Percentiles rank a stretch among this genome's conserved stretches.
These are phyloP conservation scores for Meandrusa payeni DNA, from an alignment of 2,888 invertebrate species.

Conservation along the genomic window DNA sequence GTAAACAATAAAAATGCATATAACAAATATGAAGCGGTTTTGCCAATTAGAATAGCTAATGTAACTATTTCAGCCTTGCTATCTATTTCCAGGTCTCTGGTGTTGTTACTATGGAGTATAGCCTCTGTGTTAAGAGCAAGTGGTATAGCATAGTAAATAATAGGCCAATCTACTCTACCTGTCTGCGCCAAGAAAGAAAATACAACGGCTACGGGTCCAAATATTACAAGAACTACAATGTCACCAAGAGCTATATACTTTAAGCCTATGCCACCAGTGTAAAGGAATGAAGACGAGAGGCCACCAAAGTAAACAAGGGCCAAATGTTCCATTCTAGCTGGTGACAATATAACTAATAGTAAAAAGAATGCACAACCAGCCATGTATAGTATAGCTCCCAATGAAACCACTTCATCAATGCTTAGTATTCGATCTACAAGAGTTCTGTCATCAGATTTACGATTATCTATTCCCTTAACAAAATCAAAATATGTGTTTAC, in stretches of 20 bases:
- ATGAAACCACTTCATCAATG: constrained; percentile 87
- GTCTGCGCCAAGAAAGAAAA: constrained; percentile 97
- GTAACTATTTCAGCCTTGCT: constrained; percentile 95
- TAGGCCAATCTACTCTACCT: constrained; percentile 93
- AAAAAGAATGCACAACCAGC: constrained; percentile 93
- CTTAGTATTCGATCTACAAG: constrained; percentile 94
- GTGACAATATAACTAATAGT: constrained; percentile 87
- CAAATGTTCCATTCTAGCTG: constrained; percentile 96
- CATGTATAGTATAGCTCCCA: constrained; percentile 93
- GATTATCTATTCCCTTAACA: constrained; percentile 95
- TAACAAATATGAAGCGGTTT: constrained; percentile 93
- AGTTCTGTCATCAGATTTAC: constrained; percentile 96
- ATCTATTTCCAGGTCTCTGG: constrained; percentile 94
- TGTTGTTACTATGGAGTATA: constrained; percentile 97
- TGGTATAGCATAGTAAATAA: constrained; percentile 96
- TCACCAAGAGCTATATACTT: constrained; percentile 98
- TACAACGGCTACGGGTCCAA: constrained; percentile 95
- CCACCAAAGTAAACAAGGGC: constrained; percentile 97
- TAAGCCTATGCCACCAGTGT: constrained; percentile 96
- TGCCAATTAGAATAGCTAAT: constrained; percentile 95
- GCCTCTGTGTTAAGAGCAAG: constrained; percentile 97
- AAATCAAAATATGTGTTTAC: constrained; percentile 98
- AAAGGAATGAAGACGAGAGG: constrained; percentile 96
- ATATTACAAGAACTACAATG: constrained; percentile 93
- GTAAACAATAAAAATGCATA: constrained; percentile 94